Conservation (phyloP, 2,888 invertebrate genomes). For the Antheraea yamamai region DNA sequence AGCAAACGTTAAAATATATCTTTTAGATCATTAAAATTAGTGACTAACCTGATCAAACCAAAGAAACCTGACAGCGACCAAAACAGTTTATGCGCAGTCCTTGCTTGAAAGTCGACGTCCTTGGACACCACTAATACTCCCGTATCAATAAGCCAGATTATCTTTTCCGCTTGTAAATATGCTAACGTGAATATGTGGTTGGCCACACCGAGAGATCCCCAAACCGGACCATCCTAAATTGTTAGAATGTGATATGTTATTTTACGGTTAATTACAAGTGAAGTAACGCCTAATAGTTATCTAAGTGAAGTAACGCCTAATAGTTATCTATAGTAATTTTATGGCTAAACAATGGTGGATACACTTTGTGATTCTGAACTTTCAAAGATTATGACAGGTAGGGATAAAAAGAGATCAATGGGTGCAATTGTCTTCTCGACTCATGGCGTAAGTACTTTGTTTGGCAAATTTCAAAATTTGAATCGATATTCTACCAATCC, state of each 20-base stretch:
- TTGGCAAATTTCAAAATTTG: no score
- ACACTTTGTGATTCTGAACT: no score
- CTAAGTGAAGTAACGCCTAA: no score
- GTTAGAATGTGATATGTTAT: neutral
- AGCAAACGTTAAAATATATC: no score
- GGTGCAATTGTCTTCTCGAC: no score
- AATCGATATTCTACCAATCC: no score
- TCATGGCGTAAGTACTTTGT: no score
- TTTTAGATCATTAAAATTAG: neutral
- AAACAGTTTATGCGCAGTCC: conserved; percentile 86
- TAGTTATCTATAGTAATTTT: no score
- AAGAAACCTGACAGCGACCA: conserved; percentile 89
- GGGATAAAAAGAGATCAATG: no score
- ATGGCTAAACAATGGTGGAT: no score
- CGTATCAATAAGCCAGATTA: conserved; percentile 90
- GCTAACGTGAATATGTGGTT: conserved; percentile 87
- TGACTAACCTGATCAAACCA: conserved; percentile 85
- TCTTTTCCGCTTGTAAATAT: conserved; percentile 92
- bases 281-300: no score
- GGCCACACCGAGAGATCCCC: conserved; percentile 84
- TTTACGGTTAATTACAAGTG: neutral
- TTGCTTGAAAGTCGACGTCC: conserved; percentile 82
- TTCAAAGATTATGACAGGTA: no score
- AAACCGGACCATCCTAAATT: conserved; percentile 62
- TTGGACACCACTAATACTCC: conserved; percentile 83